Conservation (phyloP, 2,797 vertebrate species). For the Onychomys leucogaster region DNA sequence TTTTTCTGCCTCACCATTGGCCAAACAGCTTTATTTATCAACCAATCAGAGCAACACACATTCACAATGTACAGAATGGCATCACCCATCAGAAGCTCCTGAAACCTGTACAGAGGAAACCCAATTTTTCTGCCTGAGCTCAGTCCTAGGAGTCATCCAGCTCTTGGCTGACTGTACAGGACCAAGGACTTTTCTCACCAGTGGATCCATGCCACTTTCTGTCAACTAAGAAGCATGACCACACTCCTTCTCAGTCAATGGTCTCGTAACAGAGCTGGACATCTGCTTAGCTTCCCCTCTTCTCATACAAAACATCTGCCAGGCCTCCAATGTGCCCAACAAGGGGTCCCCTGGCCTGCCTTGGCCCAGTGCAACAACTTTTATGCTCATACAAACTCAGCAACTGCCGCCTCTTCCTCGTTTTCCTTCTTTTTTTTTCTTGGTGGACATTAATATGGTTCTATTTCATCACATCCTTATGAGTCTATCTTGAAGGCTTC, state of each 20-base stretch:
- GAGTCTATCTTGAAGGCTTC: slow-evolving; percentile 1
- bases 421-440: neutral
- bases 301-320: slow-evolving; percentile 49
- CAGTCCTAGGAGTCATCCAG: neutral
- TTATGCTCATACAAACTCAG: neutral
- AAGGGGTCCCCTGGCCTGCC: slow-evolving; percentile 52
- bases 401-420: neutral
- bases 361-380: neutral
- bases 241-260: neutral
- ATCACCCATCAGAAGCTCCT: neutral
- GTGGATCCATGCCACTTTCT: neutral
- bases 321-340: neutral
- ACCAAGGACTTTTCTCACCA: neutral
- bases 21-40: no score
- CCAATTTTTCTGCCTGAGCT: neutral
- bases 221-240: slow-evolving; percentile 1
- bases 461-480: neutral
- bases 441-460: neutral
- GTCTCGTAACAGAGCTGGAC: slow-evolving; percentile 49
- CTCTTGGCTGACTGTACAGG: neutral
- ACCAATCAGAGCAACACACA: no score
- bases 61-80: no score
- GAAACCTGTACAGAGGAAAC: neutral
- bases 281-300: slow-evolving; percentile 44
- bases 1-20: no score